phyloP scores from a whole-genome alignment of 2,888 invertebrate species.

The Rhamnusium bicolor region DNA sequence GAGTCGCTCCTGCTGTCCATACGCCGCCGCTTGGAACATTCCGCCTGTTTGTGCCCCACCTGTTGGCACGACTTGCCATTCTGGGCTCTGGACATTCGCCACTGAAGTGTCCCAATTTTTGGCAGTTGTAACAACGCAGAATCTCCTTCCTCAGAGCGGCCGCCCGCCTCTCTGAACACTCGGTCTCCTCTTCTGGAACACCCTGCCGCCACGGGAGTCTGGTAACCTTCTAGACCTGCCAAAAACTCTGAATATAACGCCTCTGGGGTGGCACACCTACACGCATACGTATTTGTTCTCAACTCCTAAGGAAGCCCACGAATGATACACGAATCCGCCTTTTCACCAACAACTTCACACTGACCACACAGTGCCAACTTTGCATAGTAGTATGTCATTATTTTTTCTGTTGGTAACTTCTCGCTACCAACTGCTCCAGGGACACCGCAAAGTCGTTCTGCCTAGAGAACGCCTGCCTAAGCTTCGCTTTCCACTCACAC shows the following conservation, averaged over 20 bases:
- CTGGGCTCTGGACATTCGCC: not conserved
- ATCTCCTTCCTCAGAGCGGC: not conserved
- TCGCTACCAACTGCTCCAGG: not conserved
- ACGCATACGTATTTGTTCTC: not conserved
- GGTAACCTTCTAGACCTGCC: not conserved
- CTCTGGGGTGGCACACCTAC: not conserved
- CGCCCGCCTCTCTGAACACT: not conserved
- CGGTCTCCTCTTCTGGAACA: no score
- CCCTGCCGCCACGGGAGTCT: not conserved
- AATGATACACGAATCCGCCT: not conserved
- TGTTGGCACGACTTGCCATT: no score
- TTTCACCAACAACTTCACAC: not conserved
- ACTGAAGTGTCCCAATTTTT: not conserved
- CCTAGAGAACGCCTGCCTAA: no score
- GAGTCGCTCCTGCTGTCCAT: no score
- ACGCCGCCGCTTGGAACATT: no score
- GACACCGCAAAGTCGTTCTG: not conserved
- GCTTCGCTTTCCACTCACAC: no score
- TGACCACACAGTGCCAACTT: not conserved
- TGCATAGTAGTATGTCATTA: not conserved
- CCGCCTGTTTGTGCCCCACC: no score
- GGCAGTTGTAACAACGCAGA: not conserved
- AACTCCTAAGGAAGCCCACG: not conserved
- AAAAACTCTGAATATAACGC: not conserved
- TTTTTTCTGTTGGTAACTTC: not conserved